Evolutionary conservation across 2,888 invertebrate species (phyloP), one percentile per base, ranked within the genome.

Genomic region (Acleris emargana): DNA sequence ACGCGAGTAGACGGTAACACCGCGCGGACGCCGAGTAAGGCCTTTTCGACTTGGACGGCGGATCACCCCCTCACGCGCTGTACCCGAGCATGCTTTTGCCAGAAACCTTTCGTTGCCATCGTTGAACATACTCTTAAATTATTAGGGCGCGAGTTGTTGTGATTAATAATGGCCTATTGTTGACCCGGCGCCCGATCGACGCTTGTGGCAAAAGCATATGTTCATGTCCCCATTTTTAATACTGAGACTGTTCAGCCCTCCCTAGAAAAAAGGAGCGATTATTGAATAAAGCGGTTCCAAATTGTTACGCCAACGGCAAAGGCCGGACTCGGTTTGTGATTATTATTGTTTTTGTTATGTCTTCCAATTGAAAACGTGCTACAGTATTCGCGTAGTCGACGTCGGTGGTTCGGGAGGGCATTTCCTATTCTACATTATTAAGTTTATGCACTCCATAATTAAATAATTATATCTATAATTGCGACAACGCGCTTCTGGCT

Each of bases 361-460:
- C 80, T 79, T 79, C 79, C 80, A 79, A 84, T 77, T 79, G 73
- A 76, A 80, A 67, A 52, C 55, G 79, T 78, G 80, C 76, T 78
- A 79, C 85, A 88, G 83, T 88, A 86, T 86, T 85, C 76, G 71
- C 74, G 73, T 75, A 76, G 77, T 75, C 72, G 72, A 77, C 71
- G 70, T 67, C 71, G 73, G 71, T 71, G 77, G 79, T 77, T 78
- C 81, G 86, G 88, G 88, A 83, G 91, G 89, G 89, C 86, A 82
- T 86, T 89, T 91, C 91, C 89, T 89, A 88, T 84, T 82, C 81
- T 86, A 88, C 86, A 85, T 84, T 87, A 85, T 87, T 88, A 88
- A 87, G 87, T 87, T 89, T 84, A 84, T 87, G 87, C 89, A 89
- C 88, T 87, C 83, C 86, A 86, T 85, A 80, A 82, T 81, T 83